Conservation (phyloP, 1,140 invertebrate species). For the Calliopsis andreniformis region DNA sequence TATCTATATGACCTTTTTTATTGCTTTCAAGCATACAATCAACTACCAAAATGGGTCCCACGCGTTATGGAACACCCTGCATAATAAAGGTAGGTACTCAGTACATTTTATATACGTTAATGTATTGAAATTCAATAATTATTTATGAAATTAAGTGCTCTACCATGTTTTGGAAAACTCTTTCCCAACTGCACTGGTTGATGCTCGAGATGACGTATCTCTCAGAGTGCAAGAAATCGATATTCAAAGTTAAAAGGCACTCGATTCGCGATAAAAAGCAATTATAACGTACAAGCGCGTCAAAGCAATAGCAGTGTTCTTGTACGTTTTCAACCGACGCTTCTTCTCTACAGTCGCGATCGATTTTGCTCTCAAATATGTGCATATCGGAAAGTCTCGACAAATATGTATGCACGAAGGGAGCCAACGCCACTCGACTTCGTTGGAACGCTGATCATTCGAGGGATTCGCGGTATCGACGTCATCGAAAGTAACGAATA, state of each 20-base stretch:
- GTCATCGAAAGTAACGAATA: constrained; percentile 1
- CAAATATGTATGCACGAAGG: constrained; percentile 53
- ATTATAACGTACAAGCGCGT: neutral
- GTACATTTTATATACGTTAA: too few relatives aligned
- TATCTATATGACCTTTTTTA: too few relatives aligned
- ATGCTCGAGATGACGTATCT: too few relatives aligned
- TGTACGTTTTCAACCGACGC: constrained; percentile 10
- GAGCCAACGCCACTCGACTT: constrained; percentile 42
- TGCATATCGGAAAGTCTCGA: constrained; percentile 48
- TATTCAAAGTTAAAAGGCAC: neutral
- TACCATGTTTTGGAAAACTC: too few relatives aligned
- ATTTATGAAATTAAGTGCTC: too few relatives aligned
- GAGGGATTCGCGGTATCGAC: neutral
- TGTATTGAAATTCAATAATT: too few relatives aligned
- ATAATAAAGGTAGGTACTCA: too few relatives aligned
- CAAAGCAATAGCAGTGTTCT: constrained; percentile 12
- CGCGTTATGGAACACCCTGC: too few relatives aligned
- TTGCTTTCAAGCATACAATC: too few relatives aligned
- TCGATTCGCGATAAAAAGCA: constrained; percentile 6
- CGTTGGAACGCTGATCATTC: constrained; percentile 30
- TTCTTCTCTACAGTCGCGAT: constrained; percentile 18
- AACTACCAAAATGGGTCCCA: too few relatives aligned
- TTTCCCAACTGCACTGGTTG: too few relatives aligned
- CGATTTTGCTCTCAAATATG: constrained; percentile 43
- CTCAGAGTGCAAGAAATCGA: neutral